phyloP scores from a whole-genome alignment of 2,888 invertebrate genomes.

The Pediacus dermestoides region DNA sequence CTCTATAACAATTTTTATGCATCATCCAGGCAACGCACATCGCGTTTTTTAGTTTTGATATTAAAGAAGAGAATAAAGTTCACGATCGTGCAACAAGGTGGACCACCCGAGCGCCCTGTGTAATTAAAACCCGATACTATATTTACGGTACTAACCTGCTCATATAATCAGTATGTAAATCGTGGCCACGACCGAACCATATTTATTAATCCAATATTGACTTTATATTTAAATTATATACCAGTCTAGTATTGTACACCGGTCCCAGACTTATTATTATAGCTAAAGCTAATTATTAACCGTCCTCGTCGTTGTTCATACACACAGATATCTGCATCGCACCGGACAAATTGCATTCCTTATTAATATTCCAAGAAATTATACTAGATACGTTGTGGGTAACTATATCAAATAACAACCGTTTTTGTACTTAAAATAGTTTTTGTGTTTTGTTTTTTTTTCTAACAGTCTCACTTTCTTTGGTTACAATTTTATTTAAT shows the following conservation, averaged over 20 bases:
- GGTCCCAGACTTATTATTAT: constrained; percentile 40
- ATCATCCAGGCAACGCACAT: too few relatives aligned
- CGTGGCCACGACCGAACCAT: constrained; percentile 46
- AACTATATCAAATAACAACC: too few relatives aligned
- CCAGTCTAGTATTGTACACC: constrained; percentile 42
- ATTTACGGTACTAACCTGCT: constrained; percentile 29
- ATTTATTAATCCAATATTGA: constrained; percentile 48
- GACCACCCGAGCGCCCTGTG: constrained; percentile 47
- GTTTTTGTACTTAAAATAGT: too few relatives aligned
- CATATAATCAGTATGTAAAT: constrained; percentile 50
- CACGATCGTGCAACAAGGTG: constrained; percentile 37
- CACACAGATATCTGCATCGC: not conserved
- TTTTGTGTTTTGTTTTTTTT: too few relatives aligned
- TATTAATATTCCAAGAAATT: too few relatives aligned
- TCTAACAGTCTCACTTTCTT: too few relatives aligned
- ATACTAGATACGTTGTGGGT: too few relatives aligned
- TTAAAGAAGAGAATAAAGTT: constrained; percentile 31
- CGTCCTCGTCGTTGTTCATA: too few relatives aligned
- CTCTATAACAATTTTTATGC: too few relatives aligned
- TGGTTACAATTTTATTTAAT: too few relatives aligned
- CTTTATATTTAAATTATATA: constrained; percentile 46
- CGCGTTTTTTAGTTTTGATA: too few relatives aligned
- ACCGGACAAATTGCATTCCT: constrained; percentile 4
- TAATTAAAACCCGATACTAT: constrained; percentile 47
- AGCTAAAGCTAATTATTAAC: constrained; percentile 39